Percentiles rank a stretch among this genome's conserved stretches.
These are phyloP conservation scores for Cantharis rustica DNA, from an alignment of 2,888 invertebrate species.

Conservation along the genomic window DNA sequence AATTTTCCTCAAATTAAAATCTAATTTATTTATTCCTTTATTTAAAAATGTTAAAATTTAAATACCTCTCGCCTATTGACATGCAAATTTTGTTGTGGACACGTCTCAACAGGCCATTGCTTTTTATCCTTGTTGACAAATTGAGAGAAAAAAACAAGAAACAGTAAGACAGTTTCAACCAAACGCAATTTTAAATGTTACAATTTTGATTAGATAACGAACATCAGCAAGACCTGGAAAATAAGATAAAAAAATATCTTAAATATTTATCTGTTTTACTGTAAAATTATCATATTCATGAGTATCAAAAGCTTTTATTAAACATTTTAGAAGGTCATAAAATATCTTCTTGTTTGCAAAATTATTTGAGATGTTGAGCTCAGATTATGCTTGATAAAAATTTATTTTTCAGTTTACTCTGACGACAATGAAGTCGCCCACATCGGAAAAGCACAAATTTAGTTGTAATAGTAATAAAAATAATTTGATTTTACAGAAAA, in stretches of 20 bases:
- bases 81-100: background rate
- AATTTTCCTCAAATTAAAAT: background rate
- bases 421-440: background rate
- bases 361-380: background rate
- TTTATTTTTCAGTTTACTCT: background rate
- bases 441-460: background rate
- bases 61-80: background rate
- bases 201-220: background rate
- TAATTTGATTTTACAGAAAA: constrained; percentile 24
- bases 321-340: constrained; percentile 2
- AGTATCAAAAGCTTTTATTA: constrained; percentile 3
- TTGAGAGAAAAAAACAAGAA: background rate
- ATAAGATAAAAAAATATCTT: background rate
- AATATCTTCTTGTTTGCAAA: constrained; percentile 3
- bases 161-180: background rate
- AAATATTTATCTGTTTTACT: background rate
- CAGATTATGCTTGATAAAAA: background rate
- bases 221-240: background rate
- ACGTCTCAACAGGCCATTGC: background rate
- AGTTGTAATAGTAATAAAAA: background rate
- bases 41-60: background rate
- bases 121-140: background rate
- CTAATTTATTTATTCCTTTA: background rate
- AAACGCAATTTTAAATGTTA: background rate
- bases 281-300: constrained; percentile 3